phyloP scores from a whole-genome alignment of 37 sponge, comb jelly and placozoan species.

The Agelas oroides region DNA sequence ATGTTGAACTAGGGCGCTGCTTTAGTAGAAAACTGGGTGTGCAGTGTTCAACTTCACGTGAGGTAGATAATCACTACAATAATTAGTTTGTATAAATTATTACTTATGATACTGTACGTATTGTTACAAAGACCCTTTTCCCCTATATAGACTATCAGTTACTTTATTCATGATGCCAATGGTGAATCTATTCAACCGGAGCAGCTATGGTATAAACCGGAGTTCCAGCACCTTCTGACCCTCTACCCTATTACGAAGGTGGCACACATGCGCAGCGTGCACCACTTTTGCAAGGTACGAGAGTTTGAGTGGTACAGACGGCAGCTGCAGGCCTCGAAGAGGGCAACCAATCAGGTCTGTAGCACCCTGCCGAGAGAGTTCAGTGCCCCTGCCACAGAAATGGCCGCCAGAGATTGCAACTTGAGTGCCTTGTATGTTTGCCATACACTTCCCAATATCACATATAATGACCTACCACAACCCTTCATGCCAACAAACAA shows the following conservation, averaged over 20 bases:
- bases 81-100: too few species aligned
- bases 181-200: conserved; percentile 4
- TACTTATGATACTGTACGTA: too few species aligned
- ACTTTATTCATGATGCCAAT: background rate
- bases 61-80: background rate
- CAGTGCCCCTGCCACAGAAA: background rate
- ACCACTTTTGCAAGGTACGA: conserved; percentile 30
- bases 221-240: conserved; percentile 10
- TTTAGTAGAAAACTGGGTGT: conserved; percentile 58
- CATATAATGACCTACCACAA: background rate
- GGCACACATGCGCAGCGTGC: conserved; percentile 31
- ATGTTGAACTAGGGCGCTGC: conserved; percentile 71
- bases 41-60: conserved; percentile 46
- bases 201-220: conserved; percentile 9
- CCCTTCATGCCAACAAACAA: background rate
- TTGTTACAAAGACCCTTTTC: too few species aligned
- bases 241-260: conserved; percentile 24
- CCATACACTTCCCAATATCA: background rate
- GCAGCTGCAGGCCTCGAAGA: background rate
- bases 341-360: background rate
- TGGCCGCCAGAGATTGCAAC: background rate
- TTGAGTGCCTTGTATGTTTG: background rate
- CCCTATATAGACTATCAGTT: too few species aligned
- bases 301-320: background rate
- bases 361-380: background rate